Percentiles rank a stretch among this genome's conserved stretches.
Conservation (phyloP, 2,888 invertebrate species). For the Laothoe populi region DNA sequence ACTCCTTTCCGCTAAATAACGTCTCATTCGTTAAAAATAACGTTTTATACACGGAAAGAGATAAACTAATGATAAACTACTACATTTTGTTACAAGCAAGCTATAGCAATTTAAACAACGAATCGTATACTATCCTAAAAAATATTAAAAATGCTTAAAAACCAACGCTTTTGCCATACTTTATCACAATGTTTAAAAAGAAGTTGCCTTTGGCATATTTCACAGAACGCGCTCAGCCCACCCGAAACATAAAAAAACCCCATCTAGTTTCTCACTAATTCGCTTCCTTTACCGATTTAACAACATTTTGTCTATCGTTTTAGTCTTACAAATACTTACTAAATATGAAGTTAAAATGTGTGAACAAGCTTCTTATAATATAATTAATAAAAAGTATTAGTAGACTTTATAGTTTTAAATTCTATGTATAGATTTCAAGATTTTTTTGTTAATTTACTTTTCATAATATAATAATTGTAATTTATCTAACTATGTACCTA, state of each 20-base stretch:
- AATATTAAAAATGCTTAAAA: slow-evolving; percentile 31
- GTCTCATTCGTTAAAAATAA: slow-evolving; percentile 1
- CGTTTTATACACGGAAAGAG: neutral
- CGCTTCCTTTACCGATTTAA: slow-evolving; percentile 62
- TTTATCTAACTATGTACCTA: slow-evolving; percentile 78
- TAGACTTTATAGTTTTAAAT: slow-evolving; percentile 82
- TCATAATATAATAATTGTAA: slow-evolving; percentile 74
- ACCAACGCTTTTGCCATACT: slow-evolving; percentile 40
- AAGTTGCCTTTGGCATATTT: slow-evolving; percentile 73
- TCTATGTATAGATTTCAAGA: slow-evolving; percentile 84
- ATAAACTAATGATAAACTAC: neutral
- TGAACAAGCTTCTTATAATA: slow-evolving; percentile 83
- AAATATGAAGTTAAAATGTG: slow-evolving; percentile 84
- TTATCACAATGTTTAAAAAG: slow-evolving; percentile 70
- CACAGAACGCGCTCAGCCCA: slow-evolving; percentile 19
- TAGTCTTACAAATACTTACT: slow-evolving; percentile 75
- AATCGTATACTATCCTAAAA: slow-evolving; percentile 28
- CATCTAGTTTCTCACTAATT: slow-evolving; percentile 61
- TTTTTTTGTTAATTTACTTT: slow-evolving; percentile 63
- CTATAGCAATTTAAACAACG: slow-evolving; percentile 39
- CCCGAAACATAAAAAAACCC: slow-evolving; percentile 34
- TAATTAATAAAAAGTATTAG: slow-evolving; percentile 82
- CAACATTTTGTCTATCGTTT: slow-evolving; percentile 47
- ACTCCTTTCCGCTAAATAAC: neutral
- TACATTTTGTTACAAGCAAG: slow-evolving; percentile 43